Percentiles rank a stretch among this genome's conserved stretches.
phyloP scores from a whole-genome alignment of 2,113 vertebrate species.

The Scophthalmus maximus region DNA sequence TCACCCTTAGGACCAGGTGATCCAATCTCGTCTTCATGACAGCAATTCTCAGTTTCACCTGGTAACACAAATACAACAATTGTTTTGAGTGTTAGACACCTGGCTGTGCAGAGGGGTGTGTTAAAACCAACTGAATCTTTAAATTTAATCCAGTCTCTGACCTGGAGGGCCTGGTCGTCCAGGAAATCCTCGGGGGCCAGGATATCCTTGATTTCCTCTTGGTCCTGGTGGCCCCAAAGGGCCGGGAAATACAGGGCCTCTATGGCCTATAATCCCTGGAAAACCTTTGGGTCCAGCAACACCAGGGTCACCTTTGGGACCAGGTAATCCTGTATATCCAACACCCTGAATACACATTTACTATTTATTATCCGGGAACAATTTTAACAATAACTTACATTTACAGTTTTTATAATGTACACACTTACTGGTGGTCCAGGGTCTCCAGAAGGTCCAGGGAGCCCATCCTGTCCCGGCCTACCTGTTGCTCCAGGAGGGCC shows the following conservation, averaged over 20 bases:
- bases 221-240: constrained; percentile 78
- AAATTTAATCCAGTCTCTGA: constrained; percentile 15
- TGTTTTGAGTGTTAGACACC: neutral
- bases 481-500: constrained; percentile 77
- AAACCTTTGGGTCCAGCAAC: constrained; percentile 82
- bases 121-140: neutral
- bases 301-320: constrained; percentile 86
- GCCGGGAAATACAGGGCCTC: constrained; percentile 82
- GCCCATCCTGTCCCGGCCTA: constrained; percentile 81
- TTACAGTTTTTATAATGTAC: neutral
- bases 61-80: constrained; percentile 24
- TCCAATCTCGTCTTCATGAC: constrained; percentile 27
- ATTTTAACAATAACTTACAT: neutral
- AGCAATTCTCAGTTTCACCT: constrained; percentile 65
- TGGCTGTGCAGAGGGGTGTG: neutral
- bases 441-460: constrained; percentile 82
- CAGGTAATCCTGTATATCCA: constrained; percentile 76
- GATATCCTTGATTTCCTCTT: constrained; percentile 82
- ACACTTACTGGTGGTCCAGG: constrained; percentile 85
- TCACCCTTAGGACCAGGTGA: constrained; percentile 64
- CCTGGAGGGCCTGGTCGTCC: constrained; percentile 76
- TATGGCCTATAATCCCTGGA: constrained; percentile 78
- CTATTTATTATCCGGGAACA: neutral
- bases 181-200: constrained; percentile 80
- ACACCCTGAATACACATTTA: constrained; percentile 79